Base-by-base conservation (phyloP, 2,888 invertebrate species). In the Mythimna loreyi region DNA sequence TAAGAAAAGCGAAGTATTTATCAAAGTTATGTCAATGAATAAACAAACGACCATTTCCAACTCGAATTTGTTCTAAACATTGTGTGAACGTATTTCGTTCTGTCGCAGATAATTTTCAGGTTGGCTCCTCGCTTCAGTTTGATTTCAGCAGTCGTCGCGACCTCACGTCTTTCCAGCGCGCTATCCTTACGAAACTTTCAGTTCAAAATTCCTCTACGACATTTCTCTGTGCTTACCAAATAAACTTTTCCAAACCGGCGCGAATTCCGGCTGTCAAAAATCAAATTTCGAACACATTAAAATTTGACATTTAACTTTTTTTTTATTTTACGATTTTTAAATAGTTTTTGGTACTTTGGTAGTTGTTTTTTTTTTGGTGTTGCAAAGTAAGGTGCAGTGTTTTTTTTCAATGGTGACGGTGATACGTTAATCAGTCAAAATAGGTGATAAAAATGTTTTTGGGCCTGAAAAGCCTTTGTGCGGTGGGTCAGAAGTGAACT, bases 401-500 rank as follows among this genome's bases (percentile, higher is more conserved):
- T 83, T 78, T 40, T 60, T 83, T 76, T 87, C 86, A 70, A 73
- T 62, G 33, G 87, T 91, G 88, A 57, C 86, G 84, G 69, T 80
- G 81, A 75, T 47, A 84, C 89, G 89, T 47, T 80, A 82, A 82
- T 82, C 72, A 33, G 83, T 87, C 92, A 94, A 93, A 90, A 94
- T 94, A 93, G 93, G 93, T 90, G 83, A 67, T 30, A 72, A 77
- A 60, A 71, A 92, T 89, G 91, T 83, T 67, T 78, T 73, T 56
- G 83, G 86, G 84, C 83, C 83, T 45, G 78, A 67, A 28, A 85
- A 87, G 70, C 85, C 86, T 50, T 78, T 86, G 69, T 95, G 95
- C 78, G 88, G 86, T 75, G 93, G 92, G 52, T 75, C 78, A 62
- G 84, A 92, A 75, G 82, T 94, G 67, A 95, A 95, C 72, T 90